phyloP scores from a whole-genome alignment of 2,797 vertebrate genomes.

The Melopsittacus undulatus region DNA sequence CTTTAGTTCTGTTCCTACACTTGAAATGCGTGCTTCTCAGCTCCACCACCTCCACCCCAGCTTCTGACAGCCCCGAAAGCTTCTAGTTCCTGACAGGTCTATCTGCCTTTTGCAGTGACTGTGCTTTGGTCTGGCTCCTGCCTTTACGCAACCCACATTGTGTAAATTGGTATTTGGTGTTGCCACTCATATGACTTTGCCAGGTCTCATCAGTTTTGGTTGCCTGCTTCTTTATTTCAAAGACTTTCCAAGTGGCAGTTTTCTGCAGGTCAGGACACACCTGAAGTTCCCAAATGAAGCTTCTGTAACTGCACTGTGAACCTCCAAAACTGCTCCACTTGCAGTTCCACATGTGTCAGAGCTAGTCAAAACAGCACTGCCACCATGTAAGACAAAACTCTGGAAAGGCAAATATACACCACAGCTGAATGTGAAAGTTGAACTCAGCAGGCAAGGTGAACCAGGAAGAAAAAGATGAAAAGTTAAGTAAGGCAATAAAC shows the following conservation, averaged over 20 bases:
- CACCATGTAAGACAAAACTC: background rate
- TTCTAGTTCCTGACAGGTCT: background rate
- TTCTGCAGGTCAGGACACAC: background rate
- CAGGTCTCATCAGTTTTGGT: rapidly evolving
- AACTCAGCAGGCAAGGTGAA: background rate
- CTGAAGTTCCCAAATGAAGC: background rate
- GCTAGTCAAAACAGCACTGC: background rate
- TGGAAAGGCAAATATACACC: background rate
- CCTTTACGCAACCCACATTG: background rate
- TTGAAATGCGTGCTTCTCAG: rapidly evolving
- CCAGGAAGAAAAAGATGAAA: background rate
- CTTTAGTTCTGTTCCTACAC: background rate
- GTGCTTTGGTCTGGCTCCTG: background rate
- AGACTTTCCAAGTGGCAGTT: background rate
- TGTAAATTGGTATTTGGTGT: background rate
- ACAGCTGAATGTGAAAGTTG: background rate
- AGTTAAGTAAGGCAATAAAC: background rate
- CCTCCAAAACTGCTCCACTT: background rate
- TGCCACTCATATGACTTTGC: rapidly evolving
- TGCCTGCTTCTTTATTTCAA: background rate
- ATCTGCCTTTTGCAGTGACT: background rate
- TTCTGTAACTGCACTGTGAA: background rate
- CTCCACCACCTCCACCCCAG: rapidly evolving
- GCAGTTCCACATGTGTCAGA: background rate
- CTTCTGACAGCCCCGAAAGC: background rate